Evolutionary conservation across 2,797 vertebrate genomes (phyloP).

Genomic region (Lates japonicus): DNA sequence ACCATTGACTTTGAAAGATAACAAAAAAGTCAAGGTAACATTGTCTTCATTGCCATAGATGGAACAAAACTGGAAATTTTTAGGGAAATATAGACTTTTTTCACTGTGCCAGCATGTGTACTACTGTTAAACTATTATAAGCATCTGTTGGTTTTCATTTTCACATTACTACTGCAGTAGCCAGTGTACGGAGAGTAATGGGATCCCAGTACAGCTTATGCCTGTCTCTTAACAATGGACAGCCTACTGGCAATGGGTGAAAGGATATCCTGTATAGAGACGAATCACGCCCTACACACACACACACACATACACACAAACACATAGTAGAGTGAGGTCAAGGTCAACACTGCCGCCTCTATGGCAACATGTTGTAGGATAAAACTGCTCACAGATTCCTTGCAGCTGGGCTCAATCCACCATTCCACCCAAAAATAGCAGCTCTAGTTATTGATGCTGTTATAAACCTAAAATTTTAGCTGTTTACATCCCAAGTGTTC

Average conservation of each 20-base stretch:
- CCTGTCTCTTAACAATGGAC: slow-evolving; percentile 86
- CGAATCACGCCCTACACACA: slow-evolving; percentile 81
- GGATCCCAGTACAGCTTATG: slow-evolving; percentile 68
- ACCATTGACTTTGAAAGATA: background rate
- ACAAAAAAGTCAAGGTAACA: background rate
- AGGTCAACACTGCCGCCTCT: slow-evolving; percentile 80
- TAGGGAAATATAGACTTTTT: background rate
- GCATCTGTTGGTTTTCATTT: slow-evolving; percentile 33
- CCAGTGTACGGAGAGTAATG: slow-evolving; percentile 49
- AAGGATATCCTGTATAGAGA: slow-evolving; percentile 90
- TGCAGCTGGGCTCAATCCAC: slow-evolving; percentile 18
- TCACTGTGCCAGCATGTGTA: background rate
- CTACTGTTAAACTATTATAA: background rate
- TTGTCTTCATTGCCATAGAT: background rate
- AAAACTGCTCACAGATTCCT: slow-evolving; percentile 60
- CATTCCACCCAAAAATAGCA: slow-evolving; percentile 31
- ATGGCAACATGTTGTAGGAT: slow-evolving; percentile 73
- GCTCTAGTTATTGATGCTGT: slow-evolving; percentile 7
- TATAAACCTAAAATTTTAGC: background rate
- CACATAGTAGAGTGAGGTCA: slow-evolving; percentile 75
- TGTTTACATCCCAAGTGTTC: background rate
- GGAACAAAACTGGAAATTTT: background rate
- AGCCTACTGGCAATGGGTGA: slow-evolving; percentile 80
- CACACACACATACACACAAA: slow-evolving; percentile 55
- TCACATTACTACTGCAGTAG: slow-evolving; percentile 33